Conservation (phyloP, 2,888 invertebrate species). For the Nephrotoma guestfalica region DNA sequence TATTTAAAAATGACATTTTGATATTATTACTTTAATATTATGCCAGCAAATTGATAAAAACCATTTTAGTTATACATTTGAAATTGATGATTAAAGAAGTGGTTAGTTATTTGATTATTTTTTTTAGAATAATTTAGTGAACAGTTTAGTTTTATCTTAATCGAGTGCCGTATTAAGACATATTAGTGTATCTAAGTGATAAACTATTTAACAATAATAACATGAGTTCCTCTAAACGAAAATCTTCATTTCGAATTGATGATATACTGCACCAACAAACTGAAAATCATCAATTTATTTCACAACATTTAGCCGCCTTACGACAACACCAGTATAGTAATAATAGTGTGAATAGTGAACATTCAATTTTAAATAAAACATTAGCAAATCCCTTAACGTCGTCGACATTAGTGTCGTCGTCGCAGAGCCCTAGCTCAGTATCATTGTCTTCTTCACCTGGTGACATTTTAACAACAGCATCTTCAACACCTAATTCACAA, state of each 20-base stretch:
- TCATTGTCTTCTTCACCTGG: not conserved
- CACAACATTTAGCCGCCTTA: not conserved
- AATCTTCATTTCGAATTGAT: conserved; percentile 9
- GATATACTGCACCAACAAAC: conserved; percentile 8
- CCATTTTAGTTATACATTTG: not conserved
- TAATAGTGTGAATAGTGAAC: not conserved
- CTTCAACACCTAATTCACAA: not conserved
- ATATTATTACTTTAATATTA: conserved; percentile 1
- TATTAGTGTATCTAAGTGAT: not conserved
- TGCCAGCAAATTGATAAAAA: conserved; percentile 4
- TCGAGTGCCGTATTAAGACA: too few species aligned
- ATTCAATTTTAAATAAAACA: not conserved
- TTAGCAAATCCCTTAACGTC: not conserved
- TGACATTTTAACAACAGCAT: not conserved
- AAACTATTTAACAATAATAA: not conserved
- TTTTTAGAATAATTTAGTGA: not conserved
- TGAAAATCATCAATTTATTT: conserved; percentile 1
- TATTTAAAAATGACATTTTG: not conserved
- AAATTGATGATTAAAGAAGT: conserved; percentile 2
- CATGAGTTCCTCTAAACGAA: conserved; percentile 8
- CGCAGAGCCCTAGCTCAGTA: not conserved
- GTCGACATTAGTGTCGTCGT: not conserved
- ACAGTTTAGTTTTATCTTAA: not conserved
- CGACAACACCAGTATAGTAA: not conserved
- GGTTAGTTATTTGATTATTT: not conserved